Percentiles rank a stretch among this genome's conserved stretches.
Evolutionary conservation across 2,113 vertebrate species (phyloP).

Genomic region (Poeciliopsis turrubarensis): DNA sequence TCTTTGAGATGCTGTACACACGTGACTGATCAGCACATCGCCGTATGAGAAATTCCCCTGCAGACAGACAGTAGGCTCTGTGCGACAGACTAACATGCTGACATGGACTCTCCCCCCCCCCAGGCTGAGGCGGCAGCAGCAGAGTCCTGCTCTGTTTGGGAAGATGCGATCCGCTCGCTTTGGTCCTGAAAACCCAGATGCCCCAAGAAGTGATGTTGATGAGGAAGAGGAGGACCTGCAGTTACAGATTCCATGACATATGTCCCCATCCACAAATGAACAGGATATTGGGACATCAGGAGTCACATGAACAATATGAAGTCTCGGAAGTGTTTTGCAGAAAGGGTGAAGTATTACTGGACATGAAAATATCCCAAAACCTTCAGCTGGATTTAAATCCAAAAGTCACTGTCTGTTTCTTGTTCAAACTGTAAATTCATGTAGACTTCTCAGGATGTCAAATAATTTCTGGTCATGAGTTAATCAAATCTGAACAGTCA

Average conservation of each 20-base stretch:
- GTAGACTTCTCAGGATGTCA: too few relatives aligned
- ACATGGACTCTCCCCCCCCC: too few relatives aligned
- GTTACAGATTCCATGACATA: slow-evolving; percentile 88
- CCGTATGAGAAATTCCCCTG: too few relatives aligned
- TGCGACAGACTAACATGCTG: too few relatives aligned
- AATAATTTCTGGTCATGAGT: too few relatives aligned
- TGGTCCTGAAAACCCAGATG: slow-evolving; percentile 82
- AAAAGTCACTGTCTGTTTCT: too few relatives aligned
- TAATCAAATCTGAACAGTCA: too few relatives aligned
- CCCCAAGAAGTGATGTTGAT: slow-evolving; percentile 85
- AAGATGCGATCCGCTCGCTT: slow-evolving; percentile 90
- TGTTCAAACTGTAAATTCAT: too few relatives aligned
- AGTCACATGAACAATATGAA: slow-evolving; percentile 11
- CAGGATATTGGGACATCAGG: neutral
- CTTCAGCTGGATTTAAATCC: neutral
- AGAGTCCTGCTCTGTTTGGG: slow-evolving; percentile 87
- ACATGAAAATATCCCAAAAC: neutral
- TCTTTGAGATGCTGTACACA: too few relatives aligned
- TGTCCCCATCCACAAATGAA: slow-evolving; percentile 6
- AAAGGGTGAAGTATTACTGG: neutral
- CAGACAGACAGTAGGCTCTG: too few relatives aligned
- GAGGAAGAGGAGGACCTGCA: slow-evolving; percentile 91
- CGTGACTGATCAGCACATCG: too few relatives aligned
- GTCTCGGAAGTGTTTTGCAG: neutral
- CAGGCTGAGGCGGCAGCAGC: slow-evolving; percentile 93